Evolutionary conservation across 2,888 invertebrate species (phyloP), one percentile per base, ranked within the genome.

Genomic region (Stomorhina lunata): DNA sequence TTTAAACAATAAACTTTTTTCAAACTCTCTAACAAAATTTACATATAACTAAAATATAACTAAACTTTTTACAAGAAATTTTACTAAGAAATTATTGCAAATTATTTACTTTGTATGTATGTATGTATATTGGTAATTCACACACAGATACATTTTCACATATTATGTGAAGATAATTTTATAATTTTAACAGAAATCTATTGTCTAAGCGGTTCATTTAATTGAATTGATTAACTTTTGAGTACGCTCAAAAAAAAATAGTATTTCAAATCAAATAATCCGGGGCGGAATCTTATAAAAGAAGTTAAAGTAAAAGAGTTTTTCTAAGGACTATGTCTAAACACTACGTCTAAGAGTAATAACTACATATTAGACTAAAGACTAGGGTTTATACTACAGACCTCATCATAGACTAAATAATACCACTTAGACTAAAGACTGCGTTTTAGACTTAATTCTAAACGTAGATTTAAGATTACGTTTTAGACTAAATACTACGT

Each of bases 1-100:
- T 68, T 68, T 68, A 22, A 76, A 59, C 48, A 76, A 68, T 76
- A 59, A 55, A 76, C 34, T 76, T 66, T 76, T 15, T 12, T 17
- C 10, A 10, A 20, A 25, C 45, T 15, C 1, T n/a, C 50, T n/a
- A 4, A 29, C 4, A 55, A 37, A 27, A 40, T 22, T 57, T 45
- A 12, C 43, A 76, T 34, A 40, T 10, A 34, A 37, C 32, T 63
- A 29, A 65, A 75, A 17, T 32, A n/a, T n/a, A n/a, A n/a, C n/a
- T n/a, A n/a, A n/a, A n/a, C n/a, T 29, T 20, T 40, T 63, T 15
- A 68, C 37, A 50, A 40, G 29, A 71, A 68, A 25, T 37, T 71
- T 63, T 78, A 63, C 22, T 6, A 63, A 25, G 55, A 78, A 63
- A 65, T 65, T 29, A 27, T 55, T 63, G 20, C 15, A 29, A n/a